Conservation (phyloP, 1,140 invertebrate species). For the Drosophila virilis region DNA sequence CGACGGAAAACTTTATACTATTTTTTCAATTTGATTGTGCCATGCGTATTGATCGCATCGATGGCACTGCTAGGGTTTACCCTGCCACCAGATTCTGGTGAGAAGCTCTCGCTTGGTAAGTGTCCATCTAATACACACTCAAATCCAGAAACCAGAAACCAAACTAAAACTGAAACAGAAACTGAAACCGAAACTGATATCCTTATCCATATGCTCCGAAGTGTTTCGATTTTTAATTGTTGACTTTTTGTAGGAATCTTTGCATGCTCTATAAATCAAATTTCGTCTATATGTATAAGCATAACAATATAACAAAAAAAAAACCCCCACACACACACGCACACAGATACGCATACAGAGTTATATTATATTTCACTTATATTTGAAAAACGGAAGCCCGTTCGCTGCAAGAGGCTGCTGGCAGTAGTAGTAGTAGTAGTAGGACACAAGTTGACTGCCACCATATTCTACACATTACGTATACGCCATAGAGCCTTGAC, state of each 20-base stretch:
- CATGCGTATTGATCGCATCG: slow-evolving; percentile 99
- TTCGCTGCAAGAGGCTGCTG: slow-evolving; percentile 35
- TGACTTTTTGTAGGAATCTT: slow-evolving; percentile 31
- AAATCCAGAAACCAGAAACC: slow-evolving; percentile 1
- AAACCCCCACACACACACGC: not conserved
- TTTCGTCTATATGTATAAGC: slow-evolving; percentile 5
- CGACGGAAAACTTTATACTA: slow-evolving; percentile 99
- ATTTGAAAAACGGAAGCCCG: slow-evolving; percentile 36
- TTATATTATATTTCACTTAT: slow-evolving; percentile 1
- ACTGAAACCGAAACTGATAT: slow-evolving; percentile 1
- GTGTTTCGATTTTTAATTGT: slow-evolving; percentile 43
- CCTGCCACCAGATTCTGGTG: slow-evolving; percentile 98
- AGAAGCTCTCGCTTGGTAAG: slow-evolving; percentile 98
- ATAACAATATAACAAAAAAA: not conserved
- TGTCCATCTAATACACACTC: slow-evolving; percentile 27
- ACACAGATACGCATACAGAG: slow-evolving; percentile 5
- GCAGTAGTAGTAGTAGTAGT: not conserved
- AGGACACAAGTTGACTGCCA: slow-evolving; percentile 20
- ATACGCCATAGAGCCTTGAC: slow-evolving; percentile 47
- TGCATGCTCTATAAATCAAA: slow-evolving; percentile 48
- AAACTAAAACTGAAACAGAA: slow-evolving; percentile 13
- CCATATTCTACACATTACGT: slow-evolving; percentile 31
- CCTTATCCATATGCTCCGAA: slow-evolving; percentile 2
- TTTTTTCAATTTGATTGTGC: slow-evolving; percentile 99
- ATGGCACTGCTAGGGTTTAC: slow-evolving; percentile 99